phyloP scores from a whole-genome alignment of 2,113 vertebrate genomes.

The Atlantisia rogersi region DNA sequence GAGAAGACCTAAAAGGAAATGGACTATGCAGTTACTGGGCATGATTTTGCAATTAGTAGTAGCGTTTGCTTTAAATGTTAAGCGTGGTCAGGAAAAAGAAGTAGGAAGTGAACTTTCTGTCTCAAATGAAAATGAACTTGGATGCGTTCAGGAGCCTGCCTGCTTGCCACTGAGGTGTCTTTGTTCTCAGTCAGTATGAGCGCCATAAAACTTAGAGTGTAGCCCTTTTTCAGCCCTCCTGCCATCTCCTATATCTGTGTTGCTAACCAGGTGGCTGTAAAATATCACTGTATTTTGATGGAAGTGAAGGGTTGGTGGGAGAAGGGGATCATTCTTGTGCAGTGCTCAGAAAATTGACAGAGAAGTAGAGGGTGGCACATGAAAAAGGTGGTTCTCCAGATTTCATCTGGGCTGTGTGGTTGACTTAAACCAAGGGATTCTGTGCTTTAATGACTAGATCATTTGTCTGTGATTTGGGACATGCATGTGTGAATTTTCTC shows the following conservation, averaged over 20 bases:
- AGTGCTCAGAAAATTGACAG: background rate
- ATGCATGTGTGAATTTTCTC: background rate
- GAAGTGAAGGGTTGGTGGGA: background rate
- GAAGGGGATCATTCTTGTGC: background rate
- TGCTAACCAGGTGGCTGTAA: background rate
- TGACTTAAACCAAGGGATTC: background rate
- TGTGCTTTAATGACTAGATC: background rate
- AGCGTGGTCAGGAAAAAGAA: background rate
- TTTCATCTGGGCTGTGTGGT: background rate
- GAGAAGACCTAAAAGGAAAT: background rate
- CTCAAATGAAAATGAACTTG: constrained; percentile 15
- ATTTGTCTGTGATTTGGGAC: background rate
- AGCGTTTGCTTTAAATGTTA: background rate
- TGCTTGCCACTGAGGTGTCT: background rate
- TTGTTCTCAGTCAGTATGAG: background rate
- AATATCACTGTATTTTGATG: background rate
- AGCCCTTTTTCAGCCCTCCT: background rate
- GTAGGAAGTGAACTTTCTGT: constrained; percentile 8
- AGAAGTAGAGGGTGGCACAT: background rate
- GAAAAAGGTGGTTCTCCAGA: background rate
- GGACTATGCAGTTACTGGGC: background rate
- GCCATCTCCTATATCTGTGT: background rate
- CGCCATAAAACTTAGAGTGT: background rate
- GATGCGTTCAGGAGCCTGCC: background rate
- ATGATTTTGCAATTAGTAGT: background rate